These are phyloP conservation scores for Heliornis fulica DNA, from an alignment of 2,113 vertebrate species.

Conservation along the genomic window DNA sequence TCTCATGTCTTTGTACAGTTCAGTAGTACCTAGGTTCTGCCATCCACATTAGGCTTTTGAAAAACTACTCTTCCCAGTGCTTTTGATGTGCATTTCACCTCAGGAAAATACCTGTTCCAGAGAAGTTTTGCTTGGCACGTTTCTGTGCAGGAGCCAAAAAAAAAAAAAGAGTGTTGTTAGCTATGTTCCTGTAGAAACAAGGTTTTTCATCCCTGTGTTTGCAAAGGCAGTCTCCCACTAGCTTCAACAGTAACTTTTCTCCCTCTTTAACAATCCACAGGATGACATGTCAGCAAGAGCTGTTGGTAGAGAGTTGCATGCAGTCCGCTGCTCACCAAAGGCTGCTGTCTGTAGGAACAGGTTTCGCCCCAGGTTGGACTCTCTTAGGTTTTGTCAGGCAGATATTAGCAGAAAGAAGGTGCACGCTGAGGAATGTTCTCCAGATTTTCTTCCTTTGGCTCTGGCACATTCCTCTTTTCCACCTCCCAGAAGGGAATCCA, in stretches of 20 bases:
- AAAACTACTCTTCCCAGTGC: rapidly evolving
- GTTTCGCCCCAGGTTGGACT: not conserved
- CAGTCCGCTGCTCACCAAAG: not conserved
- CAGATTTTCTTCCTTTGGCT: not conserved
- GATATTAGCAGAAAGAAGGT: not conserved
- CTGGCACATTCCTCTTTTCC: not conserved
- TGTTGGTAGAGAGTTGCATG: not conserved
- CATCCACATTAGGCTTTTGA: not conserved
- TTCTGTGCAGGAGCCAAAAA: not conserved
- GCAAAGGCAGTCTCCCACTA: not conserved
- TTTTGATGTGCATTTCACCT: not conserved
- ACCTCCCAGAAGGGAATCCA: not conserved
- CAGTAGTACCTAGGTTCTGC: not conserved
- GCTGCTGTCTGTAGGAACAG: not conserved
- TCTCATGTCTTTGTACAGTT: not conserved
- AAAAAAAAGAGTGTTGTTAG: not conserved
- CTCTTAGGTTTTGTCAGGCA: not conserved
- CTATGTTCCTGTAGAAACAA: not conserved
- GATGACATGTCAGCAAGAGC: not conserved
- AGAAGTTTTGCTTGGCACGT: not conserved
- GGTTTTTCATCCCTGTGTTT: not conserved
- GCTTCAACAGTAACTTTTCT: not conserved
- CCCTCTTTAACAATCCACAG: not conserved
- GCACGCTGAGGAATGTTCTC: rapidly evolving
- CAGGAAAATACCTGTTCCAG: not conserved